Evolutionary conservation across 2,888 invertebrate genomes (phyloP).

Genomic region (Mesoligia furuncula): DNA sequence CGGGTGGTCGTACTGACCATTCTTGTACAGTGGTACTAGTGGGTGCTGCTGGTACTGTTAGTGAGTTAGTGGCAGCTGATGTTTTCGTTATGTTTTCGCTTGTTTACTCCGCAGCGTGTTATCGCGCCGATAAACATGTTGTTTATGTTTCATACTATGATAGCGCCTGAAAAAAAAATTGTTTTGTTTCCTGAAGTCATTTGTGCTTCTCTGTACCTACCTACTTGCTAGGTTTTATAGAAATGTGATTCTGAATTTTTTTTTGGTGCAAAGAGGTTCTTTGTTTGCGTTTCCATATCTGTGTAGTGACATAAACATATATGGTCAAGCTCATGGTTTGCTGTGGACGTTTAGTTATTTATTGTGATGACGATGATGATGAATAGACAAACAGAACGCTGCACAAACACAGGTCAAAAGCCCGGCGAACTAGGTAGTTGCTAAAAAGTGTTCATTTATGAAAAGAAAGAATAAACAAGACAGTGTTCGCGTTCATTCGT

Average conservation of each 20-base stretch:
- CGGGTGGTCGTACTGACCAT: slow-evolving; percentile 7
- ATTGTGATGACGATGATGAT: neutral
- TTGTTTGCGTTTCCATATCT: slow-evolving; percentile 19
- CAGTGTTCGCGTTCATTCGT: neutral
- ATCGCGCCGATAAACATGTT: slow-evolving; percentile 65
- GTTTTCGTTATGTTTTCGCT: slow-evolving; percentile 56
- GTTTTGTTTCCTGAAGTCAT: slow-evolving; percentile 49
- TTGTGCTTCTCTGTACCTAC: slow-evolving; percentile 14
- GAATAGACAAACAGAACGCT: neutral
- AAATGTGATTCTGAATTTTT: slow-evolving; percentile 2
- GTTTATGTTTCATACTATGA: slow-evolving; percentile 46
- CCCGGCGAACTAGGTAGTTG: neutral
- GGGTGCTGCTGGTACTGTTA: slow-evolving; percentile 24
- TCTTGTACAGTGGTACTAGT: neutral
- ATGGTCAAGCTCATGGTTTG: neutral
- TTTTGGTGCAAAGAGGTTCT: slow-evolving; percentile 19
- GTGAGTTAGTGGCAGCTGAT: slow-evolving; percentile 53
- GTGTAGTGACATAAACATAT: slow-evolving; percentile 1
- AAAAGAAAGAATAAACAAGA: neutral
- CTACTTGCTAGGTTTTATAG: neutral
- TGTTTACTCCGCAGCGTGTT: slow-evolving; percentile 57
- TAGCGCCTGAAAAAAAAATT: slow-evolving; percentile 43
- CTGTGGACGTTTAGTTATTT: neutral
- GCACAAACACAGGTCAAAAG: neutral
- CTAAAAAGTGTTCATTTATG: neutral